These are phyloP conservation scores for Potamilus streckersoni DNA, from an alignment of 1,140 invertebrate species.

Conservation along the genomic window DNA sequence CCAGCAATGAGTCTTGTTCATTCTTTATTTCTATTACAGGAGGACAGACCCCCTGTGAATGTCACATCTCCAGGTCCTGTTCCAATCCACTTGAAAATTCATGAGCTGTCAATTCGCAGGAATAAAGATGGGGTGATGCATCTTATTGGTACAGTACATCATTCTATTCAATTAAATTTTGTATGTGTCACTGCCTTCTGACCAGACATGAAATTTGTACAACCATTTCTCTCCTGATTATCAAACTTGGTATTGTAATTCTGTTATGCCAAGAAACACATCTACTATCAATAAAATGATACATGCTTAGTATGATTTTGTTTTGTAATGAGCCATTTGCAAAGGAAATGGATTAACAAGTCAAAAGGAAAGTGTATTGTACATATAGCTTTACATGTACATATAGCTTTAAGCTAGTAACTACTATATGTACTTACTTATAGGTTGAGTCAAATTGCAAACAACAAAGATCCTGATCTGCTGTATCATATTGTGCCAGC, in stretches of 20 bases:
- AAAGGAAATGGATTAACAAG: no score
- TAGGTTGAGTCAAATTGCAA: no score
- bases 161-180: not conserved
- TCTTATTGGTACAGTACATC: constrained; percentile 63
- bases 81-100: constrained; percentile 81
- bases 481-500: no score
- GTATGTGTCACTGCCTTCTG: not conserved
- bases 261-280: not conserved
- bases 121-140: constrained; percentile 80
- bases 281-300: not conserved
- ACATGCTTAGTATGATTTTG: not conserved
- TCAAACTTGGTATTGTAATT: not conserved
- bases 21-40: constrained; percentile 56
- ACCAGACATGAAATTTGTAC: not conserved
- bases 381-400: no score
- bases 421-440: no score
- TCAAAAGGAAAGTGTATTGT: no score
- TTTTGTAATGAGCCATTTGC: no score
- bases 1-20: not conserved
- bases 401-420: no score
- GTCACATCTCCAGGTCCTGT: constrained; percentile 84
- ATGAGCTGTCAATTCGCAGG: constrained; percentile 76
- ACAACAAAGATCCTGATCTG: no score
- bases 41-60: constrained; percentile 83
- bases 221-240: not conserved